Evolutionary conservation across 2,888 invertebrate species (phyloP), one percentile per base, ranked within the genome.

Genomic region (Aspidiotus destructor): DNA sequence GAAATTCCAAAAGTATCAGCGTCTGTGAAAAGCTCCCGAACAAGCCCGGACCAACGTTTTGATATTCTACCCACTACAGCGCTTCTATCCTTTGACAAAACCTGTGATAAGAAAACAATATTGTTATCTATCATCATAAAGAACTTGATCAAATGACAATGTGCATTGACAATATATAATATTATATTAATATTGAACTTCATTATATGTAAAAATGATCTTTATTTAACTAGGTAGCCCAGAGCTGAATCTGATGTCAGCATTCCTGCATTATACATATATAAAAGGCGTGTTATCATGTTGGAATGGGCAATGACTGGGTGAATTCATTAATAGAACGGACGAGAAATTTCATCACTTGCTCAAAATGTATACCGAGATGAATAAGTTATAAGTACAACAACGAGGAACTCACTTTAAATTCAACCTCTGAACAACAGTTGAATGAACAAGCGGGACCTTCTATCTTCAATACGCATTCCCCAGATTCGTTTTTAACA

Each of bases 1-100:
- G 85, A 84, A 70, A 95, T 86, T 40, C 92, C 92, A 77, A 94
- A 95, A 77, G 86, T 86, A 77, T 94, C 92, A 0, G 90, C 82
- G 78, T 92, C 90, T 0, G 92, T 91, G 76, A 92, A 92, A 70
- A 84, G 78, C 79, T 93, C 93, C 69, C 89, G 84, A 1, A 85
- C 81, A 60, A 92, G 75, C 0, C 93, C 93, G 0, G 88, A 84
- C 92, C 93, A 94, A 76, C 91, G 88, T 77, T 94, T 94, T 0
- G 88, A 87, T 73, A 96, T 93, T 76, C 85, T 85, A 1, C 95
- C 95, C 69, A 94, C 86, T 78, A 87, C 83, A 0, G 83, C 84
- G 70, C 83, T 82, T 5, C 88, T 89, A 76, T 92, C 90, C 61
- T 83, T 80, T 0, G 91, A 86, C 75, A 87, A 82, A 28, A 91